A percentile compares a stretch with the other conserved stretches of the same genome.
Conservation (phyloP, 1,140 invertebrate genomes). For the Drosophila saltans region DNA sequence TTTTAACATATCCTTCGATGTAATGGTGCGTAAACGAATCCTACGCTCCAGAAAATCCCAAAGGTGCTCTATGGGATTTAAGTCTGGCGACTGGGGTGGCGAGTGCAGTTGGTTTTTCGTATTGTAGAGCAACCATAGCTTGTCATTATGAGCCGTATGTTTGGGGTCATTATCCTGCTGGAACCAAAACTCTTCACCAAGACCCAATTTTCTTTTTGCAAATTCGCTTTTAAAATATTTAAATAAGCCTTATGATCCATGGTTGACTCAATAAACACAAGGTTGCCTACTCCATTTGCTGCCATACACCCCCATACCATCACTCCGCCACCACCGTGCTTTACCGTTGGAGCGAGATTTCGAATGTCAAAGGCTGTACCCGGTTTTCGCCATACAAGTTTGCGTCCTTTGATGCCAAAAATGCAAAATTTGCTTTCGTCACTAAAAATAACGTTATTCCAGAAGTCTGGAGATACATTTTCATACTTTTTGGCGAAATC, state of each 20-base stretch:
- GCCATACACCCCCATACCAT: conserved; percentile 1
- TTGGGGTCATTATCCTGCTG: conserved; percentile 3
- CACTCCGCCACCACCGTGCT: not conserved
- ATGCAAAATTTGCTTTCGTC: too few species aligned
- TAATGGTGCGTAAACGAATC: not conserved
- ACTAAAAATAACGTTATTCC: too few species aligned
- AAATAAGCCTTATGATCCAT: not conserved
- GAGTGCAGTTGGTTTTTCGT: conserved; percentile 1
- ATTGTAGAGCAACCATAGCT: not conserved
- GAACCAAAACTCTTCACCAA: not conserved
- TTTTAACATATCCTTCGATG: not conserved
- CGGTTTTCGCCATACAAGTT: not conserved
- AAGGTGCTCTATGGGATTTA: not conserved
- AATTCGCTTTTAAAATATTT: conserved; percentile 5
- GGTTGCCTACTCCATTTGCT: not conserved
- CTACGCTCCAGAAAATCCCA: conserved; percentile 5
- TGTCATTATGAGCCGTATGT: not conserved
- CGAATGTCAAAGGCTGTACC: not conserved
- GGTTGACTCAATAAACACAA: conserved; percentile 1
- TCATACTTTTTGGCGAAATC: too few species aligned
- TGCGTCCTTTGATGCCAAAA: not conserved
- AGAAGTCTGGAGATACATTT: too few species aligned
- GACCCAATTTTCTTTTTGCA: not conserved
- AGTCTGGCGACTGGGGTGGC: not conserved
- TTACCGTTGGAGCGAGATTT: not conserved